Evolutionary conservation across 1,140 invertebrate genomes (phyloP), one percentile per base, ranked within the genome.

Genomic region (Notospermus geniculatus): DNA sequence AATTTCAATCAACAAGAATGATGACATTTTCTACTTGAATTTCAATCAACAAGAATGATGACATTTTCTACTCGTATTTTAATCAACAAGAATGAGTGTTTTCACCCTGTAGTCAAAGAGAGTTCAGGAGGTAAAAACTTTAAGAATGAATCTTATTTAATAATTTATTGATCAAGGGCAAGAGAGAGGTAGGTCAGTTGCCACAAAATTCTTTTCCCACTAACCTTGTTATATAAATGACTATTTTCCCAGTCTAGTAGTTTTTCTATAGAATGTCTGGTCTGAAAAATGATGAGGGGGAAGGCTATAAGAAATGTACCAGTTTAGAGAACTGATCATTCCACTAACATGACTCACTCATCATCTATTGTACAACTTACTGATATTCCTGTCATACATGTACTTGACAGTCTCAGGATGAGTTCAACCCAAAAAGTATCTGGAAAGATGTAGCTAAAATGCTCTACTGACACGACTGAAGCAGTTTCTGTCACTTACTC

Each of bases 241-340:
- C 88, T 93, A 82, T 97, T 97, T 84, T 97, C 94, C 91, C 93
- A 96, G 79, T 96, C 93, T 73, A 97, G 83, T 57, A 95, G 84
- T 85, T 97, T 97, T 79, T 96, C 93, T 78, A 97, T 85, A 41
- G 92, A 92, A 84, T 94, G 91, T 83, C 92, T 90, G 60, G 92
- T 96, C 93, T 95, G 69, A 66, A 79, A 80, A 54, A n/a, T 79
- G 60, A 86, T 84, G 64, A 39, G 66, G 76, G 66, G 62, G 27
- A 70, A 63, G 65, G 30, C 59, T 13, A 25, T 28, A 11, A 64
- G 27, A 23, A 55, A 58, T 1, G 0, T 30, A 46, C 39, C 32
- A n/a, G 17, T 2, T 13, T n/a, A 50, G 32, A 54, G 27, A 62
- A 41, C 22, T 7, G n/a, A 22, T n/a, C 32, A 53, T 78, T 95